Base-by-base conservation (phyloP, 1,140 invertebrate genomes). In the Scaptomyza graminum region DNA sequence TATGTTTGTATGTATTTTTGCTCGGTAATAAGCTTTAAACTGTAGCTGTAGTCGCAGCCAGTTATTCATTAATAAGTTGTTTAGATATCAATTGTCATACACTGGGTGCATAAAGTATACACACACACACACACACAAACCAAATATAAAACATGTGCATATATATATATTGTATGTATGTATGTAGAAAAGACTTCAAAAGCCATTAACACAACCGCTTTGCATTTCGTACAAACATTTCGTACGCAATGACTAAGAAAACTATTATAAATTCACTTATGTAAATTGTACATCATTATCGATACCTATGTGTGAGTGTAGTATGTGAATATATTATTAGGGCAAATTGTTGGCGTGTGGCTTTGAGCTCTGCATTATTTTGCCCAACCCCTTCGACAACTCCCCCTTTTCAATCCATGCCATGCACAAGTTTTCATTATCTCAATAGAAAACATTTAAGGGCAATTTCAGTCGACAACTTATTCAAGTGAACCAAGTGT, bases 21-120 rank as follows among this genome's bases (percentile, higher is more conserved):
- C 70, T 73, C 80, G 55, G 63, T 77, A 74, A 81, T 85, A 77
- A 87, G 83, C 72, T 83, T 73, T 47, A 82, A 88, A 83, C 64
- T 87, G 83, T 82, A 59, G 75, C 69, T 68, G 57, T 66, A 22
- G 18, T 61, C 56, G 61, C 66, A 69, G 65, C 51, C 44, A 69
- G 72, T 74, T 79, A 79, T 87, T 87, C 83, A 87, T 87, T 87
- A 87, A 87, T 87, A 78, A 76, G 83, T 83, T 87, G 83, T 88
- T 88, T 74, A 67, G 78, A 76, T 88, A 78, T 73, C 82, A 88
- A 72, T 79, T 85, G 82, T 75, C 66, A 55, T 75, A 74, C 81
- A 67, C 18, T 84, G 60, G 66, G 67, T 80, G 66, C 76, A 79
- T 57, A 74, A 64, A 54, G 63, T 78, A 54, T 74, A 55, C 54